A percentile compares a stretch with the other conserved stretches of the same genome.
Conservation (phyloP, 92 coral and sea anemone genomes). For the Virgularia gustaviana region DNA sequence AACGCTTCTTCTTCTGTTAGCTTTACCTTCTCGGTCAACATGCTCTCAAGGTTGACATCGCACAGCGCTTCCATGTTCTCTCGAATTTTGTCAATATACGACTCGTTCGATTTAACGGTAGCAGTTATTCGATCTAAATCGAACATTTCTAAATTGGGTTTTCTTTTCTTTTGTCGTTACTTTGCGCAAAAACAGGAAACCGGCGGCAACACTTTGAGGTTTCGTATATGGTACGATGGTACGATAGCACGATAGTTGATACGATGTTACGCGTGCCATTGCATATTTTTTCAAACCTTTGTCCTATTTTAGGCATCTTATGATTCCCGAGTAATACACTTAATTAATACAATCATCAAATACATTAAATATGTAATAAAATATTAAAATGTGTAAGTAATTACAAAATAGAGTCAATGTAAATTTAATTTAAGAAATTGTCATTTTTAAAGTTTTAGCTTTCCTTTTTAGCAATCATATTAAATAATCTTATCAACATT, state of each 20-base stretch:
- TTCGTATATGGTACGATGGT: background rate
- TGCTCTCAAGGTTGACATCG: background rate
- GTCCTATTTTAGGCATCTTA: slow-evolving; percentile 9
- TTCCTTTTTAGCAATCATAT: too few species aligned
- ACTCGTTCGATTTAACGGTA: background rate
- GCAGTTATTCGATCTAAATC: background rate
- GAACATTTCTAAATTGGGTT: background rate
- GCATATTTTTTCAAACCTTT: background rate
- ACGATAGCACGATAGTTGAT: too few species aligned
- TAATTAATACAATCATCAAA: too few species aligned
- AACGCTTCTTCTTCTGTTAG: background rate
- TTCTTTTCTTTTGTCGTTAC: background rate
- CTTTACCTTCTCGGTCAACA: background rate
- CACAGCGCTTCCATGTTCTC: background rate
- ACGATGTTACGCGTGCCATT: background rate
- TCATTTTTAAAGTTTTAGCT: too few species aligned
- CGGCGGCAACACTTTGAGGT: background rate
- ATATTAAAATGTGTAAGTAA: too few species aligned
- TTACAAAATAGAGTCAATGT: too few species aligned
- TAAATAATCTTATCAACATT: background rate
- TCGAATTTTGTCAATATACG: background rate
- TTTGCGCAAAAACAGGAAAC: background rate
- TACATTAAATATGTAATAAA: too few species aligned
- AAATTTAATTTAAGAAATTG: too few species aligned
- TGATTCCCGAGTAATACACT: too few species aligned